Evolutionary conservation across 2,888 invertebrate species (phyloP).

Genomic region (Argynnis bischoffii): DNA sequence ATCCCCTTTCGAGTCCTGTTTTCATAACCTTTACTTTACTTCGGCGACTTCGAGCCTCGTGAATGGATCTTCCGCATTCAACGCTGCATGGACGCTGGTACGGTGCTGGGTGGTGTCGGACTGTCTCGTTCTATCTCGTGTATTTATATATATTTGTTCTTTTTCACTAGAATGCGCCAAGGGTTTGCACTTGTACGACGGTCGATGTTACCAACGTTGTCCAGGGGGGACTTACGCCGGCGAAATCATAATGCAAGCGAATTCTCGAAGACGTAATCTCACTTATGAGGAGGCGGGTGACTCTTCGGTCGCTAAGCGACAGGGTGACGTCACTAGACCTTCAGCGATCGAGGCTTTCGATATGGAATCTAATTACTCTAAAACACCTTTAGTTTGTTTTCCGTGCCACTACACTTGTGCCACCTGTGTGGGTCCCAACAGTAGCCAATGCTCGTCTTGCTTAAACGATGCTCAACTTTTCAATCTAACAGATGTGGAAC

Average conservation of each 20-base stretch:
- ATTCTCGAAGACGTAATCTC: slow-evolving; percentile 70
- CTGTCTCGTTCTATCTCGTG: slow-evolving; percentile 53
- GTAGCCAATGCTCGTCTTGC: slow-evolving; percentile 86
- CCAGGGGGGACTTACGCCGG: slow-evolving; percentile 78
- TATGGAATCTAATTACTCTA: slow-evolving; percentile 56
- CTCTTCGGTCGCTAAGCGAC: slow-evolving; percentile 55
- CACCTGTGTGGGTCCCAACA: slow-evolving; percentile 85
- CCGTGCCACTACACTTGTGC: slow-evolving; percentile 90
- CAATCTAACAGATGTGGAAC: slow-evolving; percentile 64
- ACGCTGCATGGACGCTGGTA: slow-evolving; percentile 75
- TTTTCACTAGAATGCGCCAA: slow-evolving; percentile 85
- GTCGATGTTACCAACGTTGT: slow-evolving; percentile 83
- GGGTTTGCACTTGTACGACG: slow-evolving; percentile 83
- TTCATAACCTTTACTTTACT: slow-evolving; percentile 43
- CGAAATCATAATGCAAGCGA: slow-evolving; percentile 63
- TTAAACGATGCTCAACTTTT: slow-evolving; percentile 84
- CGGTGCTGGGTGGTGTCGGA: slow-evolving; percentile 76
- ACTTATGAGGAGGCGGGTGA: slow-evolving; percentile 58
- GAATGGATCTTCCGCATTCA: slow-evolving; percentile 64
- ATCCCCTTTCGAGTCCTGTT: slow-evolving; percentile 46
- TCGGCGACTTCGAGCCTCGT: slow-evolving; percentile 58
- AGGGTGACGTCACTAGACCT: slow-evolving; percentile 48
- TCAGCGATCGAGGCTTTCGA: slow-evolving; percentile 64
- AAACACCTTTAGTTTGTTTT: slow-evolving; percentile 78
- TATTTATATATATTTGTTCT: slow-evolving; percentile 70